Percentiles rank a stretch among this genome's conserved stretches.
These are phyloP conservation scores for Fabriciana adippe DNA, from an alignment of 2,888 invertebrate genomes.

Conservation along the genomic window DNA sequence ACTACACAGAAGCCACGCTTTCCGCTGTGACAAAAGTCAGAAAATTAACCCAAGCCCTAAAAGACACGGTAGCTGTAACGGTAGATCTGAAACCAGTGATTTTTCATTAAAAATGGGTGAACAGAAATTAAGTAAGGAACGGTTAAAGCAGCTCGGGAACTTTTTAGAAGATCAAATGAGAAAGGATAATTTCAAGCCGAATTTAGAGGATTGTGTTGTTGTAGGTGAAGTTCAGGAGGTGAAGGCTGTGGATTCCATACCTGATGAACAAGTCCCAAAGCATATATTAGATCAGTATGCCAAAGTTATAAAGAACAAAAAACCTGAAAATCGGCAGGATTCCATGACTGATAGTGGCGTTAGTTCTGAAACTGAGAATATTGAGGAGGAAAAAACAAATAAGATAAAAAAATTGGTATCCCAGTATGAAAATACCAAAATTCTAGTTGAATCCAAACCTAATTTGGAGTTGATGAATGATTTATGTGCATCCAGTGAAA, in stretches of 20 bases:
- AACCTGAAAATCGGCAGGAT: slow-evolving; percentile 61
- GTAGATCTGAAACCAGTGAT: slow-evolving; percentile 66
- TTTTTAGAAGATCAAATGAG: slow-evolving; percentile 73
- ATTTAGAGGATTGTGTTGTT: slow-evolving; percentile 33
- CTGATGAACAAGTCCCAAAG: slow-evolving; percentile 68
- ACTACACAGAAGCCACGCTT: slow-evolving; percentile 83
- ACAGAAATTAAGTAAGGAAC: slow-evolving; percentile 67
- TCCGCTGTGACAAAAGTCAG: slow-evolving; percentile 78
- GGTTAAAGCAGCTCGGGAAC: slow-evolving; percentile 66
- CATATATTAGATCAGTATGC: slow-evolving; percentile 77
- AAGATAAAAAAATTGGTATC: slow-evolving; percentile 57
- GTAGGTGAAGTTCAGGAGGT: slow-evolving; percentile 47
- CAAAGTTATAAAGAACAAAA: slow-evolving; percentile 67
- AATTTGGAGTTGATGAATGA: slow-evolving; percentile 64
- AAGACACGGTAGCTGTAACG: slow-evolving; percentile 68
- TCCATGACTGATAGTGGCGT: slow-evolving; percentile 78
- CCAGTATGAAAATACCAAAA: slow-evolving; percentile 55
- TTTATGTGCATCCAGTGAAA: slow-evolving; percentile 68
- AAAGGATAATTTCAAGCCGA: slow-evolving; percentile 65
- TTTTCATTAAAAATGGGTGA: slow-evolving; percentile 65
- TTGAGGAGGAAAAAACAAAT: slow-evolving; percentile 67
- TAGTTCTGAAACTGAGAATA: slow-evolving; percentile 76
- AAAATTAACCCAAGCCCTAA: slow-evolving; percentile 61
- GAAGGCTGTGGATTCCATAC: slow-evolving; percentile 52
- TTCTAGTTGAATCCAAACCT: slow-evolving; percentile 39